Base-by-base conservation (phyloP, 2,113 vertebrate species). In the Labeo catla region DNA sequence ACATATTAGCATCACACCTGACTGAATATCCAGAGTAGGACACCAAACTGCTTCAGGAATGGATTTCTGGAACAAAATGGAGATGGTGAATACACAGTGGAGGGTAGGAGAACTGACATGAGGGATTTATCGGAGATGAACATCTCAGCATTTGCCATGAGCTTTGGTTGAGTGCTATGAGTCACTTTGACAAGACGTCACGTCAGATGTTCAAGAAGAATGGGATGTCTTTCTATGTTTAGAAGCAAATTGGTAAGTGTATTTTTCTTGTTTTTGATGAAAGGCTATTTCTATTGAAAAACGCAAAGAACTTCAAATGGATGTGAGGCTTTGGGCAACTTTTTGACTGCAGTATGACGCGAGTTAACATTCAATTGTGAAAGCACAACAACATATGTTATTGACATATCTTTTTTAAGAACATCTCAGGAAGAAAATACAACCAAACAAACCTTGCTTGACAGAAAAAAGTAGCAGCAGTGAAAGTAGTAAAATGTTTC, bases 181-280 rank as follows among this genome's bases (percentile, higher is more conserved):
- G 65, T 70, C 45, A 57, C 50, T 84, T 59, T 84, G 68, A 84
- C 81, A 84, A 84, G 81, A 84, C 12, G 36, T 73, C 68, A 73
- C 0, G 50, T 84, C 81, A 73, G 81, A 84, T 72, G 68, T 84
- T 73, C 81, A 54, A 70, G 15, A 66, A 39, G 81, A 83, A 83
- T 68, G 80, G 13, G 80, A 70, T 39, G 65, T 39, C 28, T 70
- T 83, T 83, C 63, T 83, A 83, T 70, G 81, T 83, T 83, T 83
- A 49, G 63, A 70, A 70, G 2, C 47, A 83, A 83, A 83, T 70
- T 52, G 28, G 81, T 36, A 45, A 66, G 79, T 50, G 16, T 70
- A 49, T 52, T 78, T 15, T 16, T 21, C 13, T 78, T 52, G 21
- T 15, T 8, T 78, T 78, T 78, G 11, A 28, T 50, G 45, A 15